Evolutionary conservation across 2,888 invertebrate species (phyloP).

Genomic region (Eristalis intricaria): DNA sequence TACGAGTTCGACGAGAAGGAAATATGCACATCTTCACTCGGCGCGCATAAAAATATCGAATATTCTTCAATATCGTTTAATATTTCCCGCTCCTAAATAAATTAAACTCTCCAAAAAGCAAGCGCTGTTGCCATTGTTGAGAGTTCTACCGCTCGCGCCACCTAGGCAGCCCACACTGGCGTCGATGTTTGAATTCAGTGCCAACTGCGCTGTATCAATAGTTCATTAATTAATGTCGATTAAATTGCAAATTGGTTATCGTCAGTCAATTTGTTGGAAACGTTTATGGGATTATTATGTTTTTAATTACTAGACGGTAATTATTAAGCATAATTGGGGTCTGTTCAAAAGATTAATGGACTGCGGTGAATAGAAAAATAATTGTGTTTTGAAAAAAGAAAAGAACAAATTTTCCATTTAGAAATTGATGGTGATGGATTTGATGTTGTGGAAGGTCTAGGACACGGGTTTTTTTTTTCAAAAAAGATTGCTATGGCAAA

Average conservation of each 20-base stretch:
- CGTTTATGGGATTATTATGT: conserved; percentile 48
- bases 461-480: too few relatives aligned
- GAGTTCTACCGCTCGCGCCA: not conserved
- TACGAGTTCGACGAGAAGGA: not conserved
- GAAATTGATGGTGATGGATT: not conserved
- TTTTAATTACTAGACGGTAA: conserved; percentile 40
- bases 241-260: conserved; percentile 63
- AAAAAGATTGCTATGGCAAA: too few relatives aligned
- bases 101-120: not conserved
- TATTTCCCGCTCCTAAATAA: not conserved
- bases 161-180: not conserved
- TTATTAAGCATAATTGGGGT: conserved; percentile 35
- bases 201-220: conserved; percentile 41
- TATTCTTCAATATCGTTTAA: not conserved
- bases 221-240: conserved; percentile 48
- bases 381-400: not conserved
- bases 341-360: not conserved
- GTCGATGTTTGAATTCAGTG: conserved; percentile 12
- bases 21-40: not conserved
- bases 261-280: conserved; percentile 49
- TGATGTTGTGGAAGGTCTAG: not conserved
- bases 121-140: not conserved
- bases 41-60: not conserved
- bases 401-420: not conserved
- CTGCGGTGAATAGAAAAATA: not conserved